phyloP scores from a whole-genome alignment of 92 coral and sea anemone species.

The Bergia sp. region DNA sequence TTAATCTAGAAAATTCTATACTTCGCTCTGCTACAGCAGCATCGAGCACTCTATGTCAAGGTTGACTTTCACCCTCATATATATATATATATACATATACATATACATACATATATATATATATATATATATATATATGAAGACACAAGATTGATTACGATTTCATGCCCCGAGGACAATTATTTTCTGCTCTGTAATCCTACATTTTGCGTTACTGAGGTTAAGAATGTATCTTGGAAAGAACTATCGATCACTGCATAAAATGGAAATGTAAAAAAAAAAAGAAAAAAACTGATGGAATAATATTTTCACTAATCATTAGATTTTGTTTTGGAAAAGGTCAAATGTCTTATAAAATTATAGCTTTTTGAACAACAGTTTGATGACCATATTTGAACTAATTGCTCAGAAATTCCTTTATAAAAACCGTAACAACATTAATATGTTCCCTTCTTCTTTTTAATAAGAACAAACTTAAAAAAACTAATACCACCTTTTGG shows the following conservation, averaged over 20 bases:
- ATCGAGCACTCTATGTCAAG: too few species aligned
- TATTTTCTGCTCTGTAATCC: background rate
- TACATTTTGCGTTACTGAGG: background rate
- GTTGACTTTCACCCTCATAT: too few species aligned
- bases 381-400: background rate
- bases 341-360: too few species aligned
- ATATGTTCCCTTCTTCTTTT: background rate
- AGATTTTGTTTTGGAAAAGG: background rate
- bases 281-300: background rate
- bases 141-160: background rate
- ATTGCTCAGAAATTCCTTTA: background rate
- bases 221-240: background rate
- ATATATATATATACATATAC: too few species aligned
- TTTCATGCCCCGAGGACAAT: background rate
- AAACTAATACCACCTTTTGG: background rate
- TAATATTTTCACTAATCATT: background rate
- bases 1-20: too few species aligned
- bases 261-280: background rate
- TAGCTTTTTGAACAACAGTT: background rate
- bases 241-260: background rate
- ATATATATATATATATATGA: too few species aligned
- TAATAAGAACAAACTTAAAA: too few species aligned
- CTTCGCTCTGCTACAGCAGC: too few species aligned
- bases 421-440: background rate
- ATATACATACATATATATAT: too few species aligned